phyloP scores from a whole-genome alignment of 2,888 invertebrate genomes.

The Eulithis testata region DNA sequence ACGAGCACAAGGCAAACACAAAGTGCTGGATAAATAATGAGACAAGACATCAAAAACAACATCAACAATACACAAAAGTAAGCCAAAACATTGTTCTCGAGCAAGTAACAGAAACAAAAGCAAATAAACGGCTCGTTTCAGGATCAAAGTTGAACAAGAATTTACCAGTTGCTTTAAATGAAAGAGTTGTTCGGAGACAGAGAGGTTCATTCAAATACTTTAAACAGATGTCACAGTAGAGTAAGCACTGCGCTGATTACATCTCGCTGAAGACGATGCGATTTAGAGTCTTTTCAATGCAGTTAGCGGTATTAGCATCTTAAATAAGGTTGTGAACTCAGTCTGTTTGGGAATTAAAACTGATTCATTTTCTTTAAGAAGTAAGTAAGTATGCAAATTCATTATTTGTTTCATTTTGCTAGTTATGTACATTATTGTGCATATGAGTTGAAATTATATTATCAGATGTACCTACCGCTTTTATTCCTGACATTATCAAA shows the following conservation, averaged over 20 bases:
- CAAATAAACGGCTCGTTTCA: conserved; percentile 30
- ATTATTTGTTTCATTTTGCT: too few species aligned
- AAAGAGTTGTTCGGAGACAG: conserved; percentile 31
- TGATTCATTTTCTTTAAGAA: too few species aligned
- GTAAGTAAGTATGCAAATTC: too few species aligned
- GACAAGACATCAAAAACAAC: conserved; percentile 5
- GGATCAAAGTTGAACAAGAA: conserved; percentile 35
- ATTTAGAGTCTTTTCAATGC: conserved; percentile 35
- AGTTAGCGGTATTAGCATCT: conserved; percentile 17
- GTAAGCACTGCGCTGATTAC: conserved; percentile 37
- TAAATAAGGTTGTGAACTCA: conserved; percentile 16
- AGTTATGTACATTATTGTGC: too few species aligned
- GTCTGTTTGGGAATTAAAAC: too few species aligned
- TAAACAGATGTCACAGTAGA: conserved; percentile 38
- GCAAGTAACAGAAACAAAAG: conserved; percentile 27
- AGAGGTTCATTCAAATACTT: conserved; percentile 39
- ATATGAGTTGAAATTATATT: too few species aligned
- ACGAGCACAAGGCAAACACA: background rate
- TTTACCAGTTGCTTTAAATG: conserved; percentile 35
- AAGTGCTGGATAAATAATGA: conserved; percentile 3
- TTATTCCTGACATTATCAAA: too few species aligned
- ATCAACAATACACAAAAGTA: conserved; percentile 20
- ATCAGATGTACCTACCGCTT: too few species aligned
- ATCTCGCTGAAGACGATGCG: conserved; percentile 32
- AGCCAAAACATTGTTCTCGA: conserved; percentile 29